These are phyloP conservation scores for Lichenostomus cassidix DNA, from an alignment of 2,113 vertebrate species.

Conservation along the genomic window DNA sequence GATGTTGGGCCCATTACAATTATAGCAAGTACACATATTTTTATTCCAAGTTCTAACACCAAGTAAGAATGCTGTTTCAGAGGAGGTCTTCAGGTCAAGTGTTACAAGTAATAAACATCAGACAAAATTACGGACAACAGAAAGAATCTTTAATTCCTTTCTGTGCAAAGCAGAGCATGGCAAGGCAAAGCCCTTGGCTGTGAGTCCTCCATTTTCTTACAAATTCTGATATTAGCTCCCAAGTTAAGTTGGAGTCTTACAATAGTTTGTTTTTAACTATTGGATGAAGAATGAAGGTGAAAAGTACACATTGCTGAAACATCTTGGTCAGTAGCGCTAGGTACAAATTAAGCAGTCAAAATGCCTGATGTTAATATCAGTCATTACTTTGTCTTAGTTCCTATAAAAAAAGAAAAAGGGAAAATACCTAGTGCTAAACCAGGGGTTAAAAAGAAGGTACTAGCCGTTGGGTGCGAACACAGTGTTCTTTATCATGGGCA, in stretches of 20 bases:
- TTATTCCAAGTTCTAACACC: not conserved
- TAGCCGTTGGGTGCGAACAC: not conserved
- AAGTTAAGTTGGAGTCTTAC: not conserved
- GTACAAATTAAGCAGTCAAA: not conserved
- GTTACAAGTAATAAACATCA: not conserved
- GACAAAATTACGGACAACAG: not conserved
- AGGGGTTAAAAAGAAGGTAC: not conserved
- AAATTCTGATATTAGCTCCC: not conserved
- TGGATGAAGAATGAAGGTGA: no score
- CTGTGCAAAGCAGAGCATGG: not conserved
- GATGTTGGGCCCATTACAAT: not conserved
- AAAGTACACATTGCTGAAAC: not conserved
- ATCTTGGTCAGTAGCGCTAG: fast-evolving
- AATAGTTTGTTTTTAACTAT: not conserved
- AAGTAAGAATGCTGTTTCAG: not conserved
- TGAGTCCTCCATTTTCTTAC: not conserved
- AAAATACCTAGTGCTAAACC: not conserved
- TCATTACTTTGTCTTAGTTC: not conserved
- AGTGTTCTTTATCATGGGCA: not conserved
- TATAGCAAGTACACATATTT: not conserved
- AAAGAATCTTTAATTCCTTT: not conserved
- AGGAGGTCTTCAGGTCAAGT: not conserved
- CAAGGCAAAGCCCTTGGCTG: not conserved
- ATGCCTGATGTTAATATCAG: not conserved
- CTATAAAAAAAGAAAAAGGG: not conserved